Percentiles rank a stretch among this genome's conserved stretches.
Evolutionary conservation across 2,113 vertebrate genomes (phyloP).

Genomic region (Lates calcarifer): DNA sequence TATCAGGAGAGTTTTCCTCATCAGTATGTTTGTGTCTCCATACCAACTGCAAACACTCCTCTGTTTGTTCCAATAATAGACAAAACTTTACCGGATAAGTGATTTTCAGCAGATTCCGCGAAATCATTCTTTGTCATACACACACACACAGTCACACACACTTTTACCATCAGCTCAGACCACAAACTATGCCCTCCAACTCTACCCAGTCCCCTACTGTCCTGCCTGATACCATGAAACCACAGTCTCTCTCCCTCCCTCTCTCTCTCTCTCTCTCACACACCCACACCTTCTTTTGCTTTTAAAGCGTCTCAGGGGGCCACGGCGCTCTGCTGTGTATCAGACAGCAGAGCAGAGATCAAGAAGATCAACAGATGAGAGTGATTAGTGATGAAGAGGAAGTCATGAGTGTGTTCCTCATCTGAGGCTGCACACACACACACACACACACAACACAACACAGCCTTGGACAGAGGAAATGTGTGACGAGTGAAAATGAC

Average conservation of each 20-base stretch:
- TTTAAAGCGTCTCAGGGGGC: constrained; percentile 45
- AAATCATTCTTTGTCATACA: constrained; percentile 36
- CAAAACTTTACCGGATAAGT: constrained; percentile 56
- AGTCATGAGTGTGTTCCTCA: constrained; percentile 88
- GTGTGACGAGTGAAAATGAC: constrained; percentile 33
- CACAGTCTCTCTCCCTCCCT: constrained; percentile 7
- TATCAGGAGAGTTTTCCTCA: constrained; percentile 13
- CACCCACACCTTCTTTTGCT: not conserved
- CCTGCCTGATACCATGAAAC: constrained; percentile 37
- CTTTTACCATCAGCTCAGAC: constrained; percentile 67
- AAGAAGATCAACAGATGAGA: constrained; percentile 88
- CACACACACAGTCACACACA: constrained; percentile 8
- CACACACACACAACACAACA: constrained; percentile 72
- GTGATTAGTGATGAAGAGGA: constrained; percentile 96
- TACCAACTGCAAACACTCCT: constrained; percentile 42
- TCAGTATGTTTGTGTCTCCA: constrained; percentile 35
- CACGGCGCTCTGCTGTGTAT: constrained; percentile 57
- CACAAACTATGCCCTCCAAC: constrained; percentile 63
- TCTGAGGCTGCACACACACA: constrained; percentile 65
- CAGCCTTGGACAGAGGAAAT: constrained; percentile 19
- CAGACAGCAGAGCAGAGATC: constrained; percentile 84
- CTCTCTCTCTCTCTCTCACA: not conserved
- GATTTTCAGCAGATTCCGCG: constrained; percentile 60
- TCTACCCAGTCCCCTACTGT: constrained; percentile 43
- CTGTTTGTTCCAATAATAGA: constrained; percentile 43